Conservation (phyloP, 1,140 invertebrate genomes). For the Nilaparvata lugens region DNA sequence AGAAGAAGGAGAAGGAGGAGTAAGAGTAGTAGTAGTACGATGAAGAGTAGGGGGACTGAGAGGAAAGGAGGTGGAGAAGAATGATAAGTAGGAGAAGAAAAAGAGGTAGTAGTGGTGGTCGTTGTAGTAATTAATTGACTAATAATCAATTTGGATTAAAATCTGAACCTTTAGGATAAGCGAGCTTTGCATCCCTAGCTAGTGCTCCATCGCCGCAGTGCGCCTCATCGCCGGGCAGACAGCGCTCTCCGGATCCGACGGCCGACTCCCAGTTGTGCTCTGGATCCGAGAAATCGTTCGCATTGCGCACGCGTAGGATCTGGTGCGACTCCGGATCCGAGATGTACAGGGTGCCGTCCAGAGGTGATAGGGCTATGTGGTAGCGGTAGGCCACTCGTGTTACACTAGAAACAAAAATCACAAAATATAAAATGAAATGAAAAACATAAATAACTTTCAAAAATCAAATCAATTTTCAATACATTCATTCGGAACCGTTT, state of each 20-base stretch:
- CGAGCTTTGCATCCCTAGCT: slow-evolving; percentile 84
- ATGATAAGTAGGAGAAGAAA: no score
- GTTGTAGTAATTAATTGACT: no score
- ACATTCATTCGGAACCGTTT: no score
- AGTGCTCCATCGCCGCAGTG: slow-evolving; percentile 90
- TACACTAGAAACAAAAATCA: slow-evolving; percentile 51
- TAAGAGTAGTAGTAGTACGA: no score
- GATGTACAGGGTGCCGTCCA: slow-evolving; percentile 89
- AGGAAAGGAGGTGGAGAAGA: no score
- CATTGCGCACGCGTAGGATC: slow-evolving; percentile 81
- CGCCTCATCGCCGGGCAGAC: slow-evolving; percentile 88
- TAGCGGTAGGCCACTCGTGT: slow-evolving; percentile 90
- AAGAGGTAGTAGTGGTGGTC: no score
- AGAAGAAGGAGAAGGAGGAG: no score
- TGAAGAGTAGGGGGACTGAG: no score
- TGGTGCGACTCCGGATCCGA: slow-evolving; percentile 91
- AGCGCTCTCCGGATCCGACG: slow-evolving; percentile 90
- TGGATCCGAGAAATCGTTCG: slow-evolving; percentile 72
- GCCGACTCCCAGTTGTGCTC: slow-evolving; percentile 87
- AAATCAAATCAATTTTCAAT: no score
- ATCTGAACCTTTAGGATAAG: slow-evolving; percentile 91
- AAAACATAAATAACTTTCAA: not conserved
- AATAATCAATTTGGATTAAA: no score
- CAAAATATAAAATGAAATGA: no score
- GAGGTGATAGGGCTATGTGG: slow-evolving; percentile 86